Percentiles rank a stretch among this genome's conserved stretches.
phyloP scores from a whole-genome alignment of 2,113 vertebrate genomes.

The Pavo muticus region DNA sequence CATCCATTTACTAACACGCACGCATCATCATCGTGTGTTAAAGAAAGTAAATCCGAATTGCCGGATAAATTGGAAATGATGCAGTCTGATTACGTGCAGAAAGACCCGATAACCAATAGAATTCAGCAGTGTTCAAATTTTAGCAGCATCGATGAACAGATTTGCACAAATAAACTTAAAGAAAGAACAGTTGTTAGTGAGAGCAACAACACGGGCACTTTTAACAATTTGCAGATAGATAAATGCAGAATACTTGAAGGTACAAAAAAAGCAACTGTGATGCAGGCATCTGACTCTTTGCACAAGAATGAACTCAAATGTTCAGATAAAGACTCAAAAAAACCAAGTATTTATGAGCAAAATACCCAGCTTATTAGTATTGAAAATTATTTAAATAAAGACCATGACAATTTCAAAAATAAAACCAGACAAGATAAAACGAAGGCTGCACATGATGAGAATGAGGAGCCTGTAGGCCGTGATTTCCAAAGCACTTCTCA shows the following conservation, averaged over 20 bases:
- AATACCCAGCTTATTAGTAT: conserved; percentile 78
- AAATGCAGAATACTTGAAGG: conserved; percentile 85
- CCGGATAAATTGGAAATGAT: conserved; percentile 62
- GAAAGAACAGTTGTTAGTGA: conserved; percentile 67
- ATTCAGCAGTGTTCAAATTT: conserved; percentile 67
- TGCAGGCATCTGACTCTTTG: conserved; percentile 78
- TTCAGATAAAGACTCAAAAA: conserved; percentile 73
- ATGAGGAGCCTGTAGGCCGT: conserved; percentile 80
- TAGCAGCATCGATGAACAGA: conserved; percentile 68
- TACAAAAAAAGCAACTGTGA: conserved; percentile 73
- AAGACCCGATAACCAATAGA: conserved; percentile 77
- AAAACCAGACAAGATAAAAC: conserved; percentile 75
- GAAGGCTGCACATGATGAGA: conserved; percentile 81
- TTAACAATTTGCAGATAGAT: conserved; percentile 73
- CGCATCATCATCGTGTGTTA: conserved; percentile 70
- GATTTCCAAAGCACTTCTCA: conserved; percentile 77
- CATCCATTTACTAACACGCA: conserved; percentile 68
- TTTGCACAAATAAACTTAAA: conserved; percentile 83
- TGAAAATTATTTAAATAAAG: conserved; percentile 78
- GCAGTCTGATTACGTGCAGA: conserved; percentile 70
- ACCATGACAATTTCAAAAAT: conserved; percentile 72
- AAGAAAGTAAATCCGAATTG: conserved; percentile 69
- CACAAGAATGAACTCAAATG: conserved; percentile 76
- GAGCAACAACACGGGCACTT: conserved; percentile 64
- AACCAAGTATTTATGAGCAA: conserved; percentile 69